Evolutionary conservation across 1,140 invertebrate species (phyloP), one percentile per base, ranked within the genome.

Genomic region (Polypedilum pembai): DNA sequence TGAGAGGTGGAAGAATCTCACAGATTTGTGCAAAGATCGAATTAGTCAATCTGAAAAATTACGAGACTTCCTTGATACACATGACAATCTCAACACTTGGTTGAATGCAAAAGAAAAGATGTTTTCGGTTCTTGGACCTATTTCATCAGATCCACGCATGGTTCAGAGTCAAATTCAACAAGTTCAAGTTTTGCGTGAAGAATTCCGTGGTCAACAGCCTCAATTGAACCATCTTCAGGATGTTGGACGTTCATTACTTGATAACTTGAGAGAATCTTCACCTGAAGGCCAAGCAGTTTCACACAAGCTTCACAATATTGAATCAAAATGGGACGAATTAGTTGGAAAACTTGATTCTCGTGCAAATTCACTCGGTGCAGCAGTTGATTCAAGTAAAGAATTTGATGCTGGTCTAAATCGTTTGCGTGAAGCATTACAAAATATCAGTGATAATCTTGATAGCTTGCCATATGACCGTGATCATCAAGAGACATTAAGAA

Each of bases 131-230:
- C 85, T 98, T 0, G 95, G 96, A 24, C 95, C 96, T 0, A 95
- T 98, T 77, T 95, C 94, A 0, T 93, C 94, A 0, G 95, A 98
- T 80, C 94, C 95, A 0, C 85, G 94, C 72, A 94, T 98, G 89
- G 94, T 98, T 0, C 92, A 95, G 77, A 95, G 92, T 76, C 96
- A 98, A 86, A 91, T 96, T 33, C 94, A 98, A 81, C 94, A 96
- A 85, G 90, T 94, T 10, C 91, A 96, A 86, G 94, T 98, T 0
- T 83, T 98, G 18, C 88, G 94, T 76, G 95, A 98, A 84, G 95
- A 98, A 82, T 93, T 98, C 85, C 86, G 91, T 74, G 90, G 90
- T 1, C 95, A 97, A 80, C 93, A 97, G 80, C 93, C 94, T 0
- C 91, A 94, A 76, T 84, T 97, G 73, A 88, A 93, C 76, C 92